Conservation (phyloP, 2,888 invertebrate species). For the Melipona bicolor region DNA sequence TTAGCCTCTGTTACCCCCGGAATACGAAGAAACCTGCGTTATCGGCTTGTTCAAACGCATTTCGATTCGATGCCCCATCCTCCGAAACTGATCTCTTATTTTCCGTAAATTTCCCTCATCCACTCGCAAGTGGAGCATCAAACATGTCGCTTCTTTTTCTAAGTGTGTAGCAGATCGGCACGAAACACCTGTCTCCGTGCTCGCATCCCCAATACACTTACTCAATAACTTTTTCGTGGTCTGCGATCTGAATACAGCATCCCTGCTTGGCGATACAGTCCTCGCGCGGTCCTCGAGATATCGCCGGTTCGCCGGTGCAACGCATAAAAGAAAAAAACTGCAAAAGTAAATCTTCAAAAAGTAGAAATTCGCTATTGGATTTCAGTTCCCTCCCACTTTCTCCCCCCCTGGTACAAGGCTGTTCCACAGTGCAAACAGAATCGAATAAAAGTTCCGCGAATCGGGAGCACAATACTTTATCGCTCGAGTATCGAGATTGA, state of each 20-base stretch:
- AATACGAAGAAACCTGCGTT: background rate
- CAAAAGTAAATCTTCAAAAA: too few relatives aligned
- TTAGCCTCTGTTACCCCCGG: slow-evolving; percentile 1
- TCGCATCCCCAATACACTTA: slow-evolving; percentile 4
- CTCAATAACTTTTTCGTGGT: slow-evolving; percentile 33
- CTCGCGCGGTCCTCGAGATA: background rate
- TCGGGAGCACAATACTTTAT: slow-evolving; percentile 23
- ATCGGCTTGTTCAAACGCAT: background rate
- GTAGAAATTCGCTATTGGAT: slow-evolving; percentile 36
- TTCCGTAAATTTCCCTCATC: background rate
- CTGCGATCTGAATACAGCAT: slow-evolving; percentile 32
- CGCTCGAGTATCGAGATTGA: slow-evolving; percentile 15
- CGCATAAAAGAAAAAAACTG: slow-evolving; percentile 37
- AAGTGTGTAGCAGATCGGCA: slow-evolving; percentile 12
- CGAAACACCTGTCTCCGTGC: slow-evolving; percentile 13
- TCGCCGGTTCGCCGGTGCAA: too few relatives aligned
- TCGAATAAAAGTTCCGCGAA: slow-evolving; percentile 33
- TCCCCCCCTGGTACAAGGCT: background rate
- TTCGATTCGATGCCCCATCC: too few relatives aligned
- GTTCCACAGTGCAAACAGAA: slow-evolving; percentile 24
- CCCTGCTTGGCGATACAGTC: slow-evolving; percentile 21
- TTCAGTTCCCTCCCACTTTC: slow-evolving; percentile 8
- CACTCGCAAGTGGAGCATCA: background rate
- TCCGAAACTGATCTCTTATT: background rate
- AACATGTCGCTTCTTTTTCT: background rate